A percentile compares a stretch with the other conserved stretches of the same genome.
Conservation (phyloP, 2,888 invertebrate genomes). For the Dolichomitus sp. region DNA sequence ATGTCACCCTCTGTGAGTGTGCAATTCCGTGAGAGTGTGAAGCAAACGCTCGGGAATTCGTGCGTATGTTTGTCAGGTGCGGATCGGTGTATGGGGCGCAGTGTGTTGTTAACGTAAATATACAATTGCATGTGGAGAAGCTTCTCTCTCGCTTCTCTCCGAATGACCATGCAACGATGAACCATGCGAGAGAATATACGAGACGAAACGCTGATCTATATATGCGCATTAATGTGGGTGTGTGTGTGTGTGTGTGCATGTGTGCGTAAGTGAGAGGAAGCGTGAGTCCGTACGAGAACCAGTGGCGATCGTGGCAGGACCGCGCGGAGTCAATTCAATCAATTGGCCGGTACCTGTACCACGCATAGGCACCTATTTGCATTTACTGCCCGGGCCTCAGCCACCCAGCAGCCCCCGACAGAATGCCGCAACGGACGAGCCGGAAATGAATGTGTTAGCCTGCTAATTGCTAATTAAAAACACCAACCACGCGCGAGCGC, state of each 20-base stretch:
- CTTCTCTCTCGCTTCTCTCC: constrained; percentile 50
- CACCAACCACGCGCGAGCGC: constrained; percentile 68
- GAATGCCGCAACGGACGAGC: constrained; percentile 83
- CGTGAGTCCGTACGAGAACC: constrained; percentile 49
- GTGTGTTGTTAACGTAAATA: constrained; percentile 56
- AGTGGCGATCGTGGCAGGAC: constrained; percentile 63
- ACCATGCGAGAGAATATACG: constrained; percentile 47
- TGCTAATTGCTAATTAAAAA: constrained; percentile 86
- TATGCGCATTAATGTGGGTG: background rate
- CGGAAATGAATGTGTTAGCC: constrained; percentile 85
- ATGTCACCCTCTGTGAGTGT: constrained; percentile 45
- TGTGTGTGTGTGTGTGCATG: background rate
- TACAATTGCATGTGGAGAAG: constrained; percentile 56
- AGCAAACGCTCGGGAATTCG: constrained; percentile 57
- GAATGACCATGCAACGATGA: constrained; percentile 44
- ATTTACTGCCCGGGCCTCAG: constrained; percentile 76
- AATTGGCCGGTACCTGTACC: constrained; percentile 80
- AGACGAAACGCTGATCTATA: constrained; percentile 32
- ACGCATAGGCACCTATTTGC: constrained; percentile 79
- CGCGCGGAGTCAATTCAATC: constrained; percentile 84
- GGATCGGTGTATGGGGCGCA: constrained; percentile 24
- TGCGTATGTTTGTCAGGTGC: constrained; percentile 60
- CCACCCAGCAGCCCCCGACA: constrained; percentile 71
- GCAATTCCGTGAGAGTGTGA: background rate
- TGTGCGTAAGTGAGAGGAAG: constrained; percentile 1